Conservation (phyloP, 1,140 invertebrate genomes). For the Papilio dardanus region DNA sequence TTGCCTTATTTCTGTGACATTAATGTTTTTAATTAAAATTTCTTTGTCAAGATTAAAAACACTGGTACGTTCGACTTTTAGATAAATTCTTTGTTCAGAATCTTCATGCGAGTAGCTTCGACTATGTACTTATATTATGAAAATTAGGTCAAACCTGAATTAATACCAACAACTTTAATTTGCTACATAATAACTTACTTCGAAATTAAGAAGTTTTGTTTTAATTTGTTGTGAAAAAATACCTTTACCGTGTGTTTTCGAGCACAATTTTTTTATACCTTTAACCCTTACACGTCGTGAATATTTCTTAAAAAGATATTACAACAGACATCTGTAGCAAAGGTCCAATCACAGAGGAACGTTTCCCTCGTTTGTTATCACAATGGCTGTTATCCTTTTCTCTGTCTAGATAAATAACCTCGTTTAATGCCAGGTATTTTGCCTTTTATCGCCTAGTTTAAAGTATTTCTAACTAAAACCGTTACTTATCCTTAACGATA, state of each 20-base stretch:
- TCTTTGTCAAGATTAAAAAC: slow-evolving; percentile 26
- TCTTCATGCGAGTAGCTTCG: background rate
- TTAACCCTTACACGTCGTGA: background rate
- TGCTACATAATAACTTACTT: too few relatives aligned
- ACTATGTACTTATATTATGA: background rate
- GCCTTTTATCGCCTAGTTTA: slow-evolving; percentile 32
- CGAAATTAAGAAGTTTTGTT: too few relatives aligned
- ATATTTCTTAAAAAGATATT: slow-evolving; percentile 18
- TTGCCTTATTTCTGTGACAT: slow-evolving; percentile 32
- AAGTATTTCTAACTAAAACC: slow-evolving; percentile 37
- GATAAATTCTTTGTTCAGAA: slow-evolving; percentile 19
- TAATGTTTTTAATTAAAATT: slow-evolving; percentile 38
- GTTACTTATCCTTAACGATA: slow-evolving; percentile 38
- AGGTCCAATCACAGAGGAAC: slow-evolving; percentile 8
- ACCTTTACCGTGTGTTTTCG: too few relatives aligned
- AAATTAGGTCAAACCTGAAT: background rate
- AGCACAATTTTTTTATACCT: too few relatives aligned
- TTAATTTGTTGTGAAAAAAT: too few relatives aligned
- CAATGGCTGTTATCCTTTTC: slow-evolving; percentile 20
- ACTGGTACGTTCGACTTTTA: slow-evolving; percentile 28
- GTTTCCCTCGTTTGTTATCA: slow-evolving; percentile 14
- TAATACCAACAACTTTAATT: too few relatives aligned
- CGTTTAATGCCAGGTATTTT: slow-evolving; percentile 35
- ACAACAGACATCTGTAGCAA: slow-evolving; percentile 9
- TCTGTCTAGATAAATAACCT: slow-evolving; percentile 36